phyloP scores from a whole-genome alignment of 2,888 invertebrate species.

The Leptopilina drosophilae region DNA sequence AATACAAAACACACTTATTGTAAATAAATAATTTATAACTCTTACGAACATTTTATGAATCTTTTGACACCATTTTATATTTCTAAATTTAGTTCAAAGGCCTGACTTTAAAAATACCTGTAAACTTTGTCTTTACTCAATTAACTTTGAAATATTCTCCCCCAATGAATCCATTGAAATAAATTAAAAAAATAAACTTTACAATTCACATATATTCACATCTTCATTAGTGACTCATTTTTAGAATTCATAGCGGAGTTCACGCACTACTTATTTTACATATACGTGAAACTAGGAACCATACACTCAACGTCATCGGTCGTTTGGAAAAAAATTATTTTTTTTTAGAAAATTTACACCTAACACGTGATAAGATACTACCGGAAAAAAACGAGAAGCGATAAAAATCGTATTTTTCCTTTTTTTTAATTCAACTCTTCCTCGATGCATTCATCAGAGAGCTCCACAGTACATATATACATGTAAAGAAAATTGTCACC shows the following conservation, averaged over 20 bases:
- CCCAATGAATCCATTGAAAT: too few species aligned
- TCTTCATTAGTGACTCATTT: not conserved
- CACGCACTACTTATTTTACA: constrained; percentile 15
- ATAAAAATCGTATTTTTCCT: constrained; percentile 14
- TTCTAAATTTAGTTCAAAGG: too few species aligned
- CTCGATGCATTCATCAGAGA: not conserved
- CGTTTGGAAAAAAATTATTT: not conserved
- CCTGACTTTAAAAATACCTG: too few species aligned
- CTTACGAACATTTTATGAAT: too few species aligned
- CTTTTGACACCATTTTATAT: too few species aligned
- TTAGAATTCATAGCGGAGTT: constrained; percentile 9
- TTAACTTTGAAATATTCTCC: too few species aligned
- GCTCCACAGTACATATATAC: not conserved
- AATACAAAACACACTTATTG: too few species aligned
- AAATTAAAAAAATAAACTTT: not conserved
- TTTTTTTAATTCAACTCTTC: constrained; percentile 18
- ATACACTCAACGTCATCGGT: not conserved
- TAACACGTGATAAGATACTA: not conserved
- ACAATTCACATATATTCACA: not conserved
- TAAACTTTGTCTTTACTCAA: too few species aligned
- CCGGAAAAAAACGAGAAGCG: constrained; percentile 16
- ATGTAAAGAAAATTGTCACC: not conserved
- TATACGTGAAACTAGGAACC: not conserved
- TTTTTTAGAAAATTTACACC: constrained; percentile 17
- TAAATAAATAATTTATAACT: too few species aligned